Percentiles rank a stretch among this genome's conserved stretches.
phyloP scores from a whole-genome alignment of 2,797 vertebrate genomes.

The Catamblyrhynchus diadema region DNA sequence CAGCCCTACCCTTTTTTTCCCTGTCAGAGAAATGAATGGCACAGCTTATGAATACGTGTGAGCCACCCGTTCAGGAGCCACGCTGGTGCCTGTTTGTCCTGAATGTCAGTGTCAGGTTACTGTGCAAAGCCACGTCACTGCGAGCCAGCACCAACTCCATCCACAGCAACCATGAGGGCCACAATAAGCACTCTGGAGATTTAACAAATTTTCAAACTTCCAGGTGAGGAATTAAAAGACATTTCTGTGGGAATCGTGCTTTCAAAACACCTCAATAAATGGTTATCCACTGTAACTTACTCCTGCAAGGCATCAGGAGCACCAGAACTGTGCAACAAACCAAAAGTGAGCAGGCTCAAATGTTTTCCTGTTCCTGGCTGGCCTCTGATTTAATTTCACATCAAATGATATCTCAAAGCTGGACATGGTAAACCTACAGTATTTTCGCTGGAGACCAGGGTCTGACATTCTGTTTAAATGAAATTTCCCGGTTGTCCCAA shows the following conservation, averaged over 20 bases:
- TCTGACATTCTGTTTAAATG: conserved; percentile 73
- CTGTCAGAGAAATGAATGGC: conserved; percentile 63
- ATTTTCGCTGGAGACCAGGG: conserved; percentile 64
- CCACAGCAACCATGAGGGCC: conserved; percentile 62
- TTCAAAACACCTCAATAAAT: neutral
- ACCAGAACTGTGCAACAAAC: neutral
- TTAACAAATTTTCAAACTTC: neutral
- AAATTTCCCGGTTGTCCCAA: conserved; percentile 78
- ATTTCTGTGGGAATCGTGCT: neutral
- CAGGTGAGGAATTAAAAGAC: neutral
- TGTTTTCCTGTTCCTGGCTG: neutral
- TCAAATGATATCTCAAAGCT: conserved; percentile 56
- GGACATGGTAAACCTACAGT: conserved; percentile 62
- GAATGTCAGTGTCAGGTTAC: conserved; percentile 76
- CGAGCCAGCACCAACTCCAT: conserved; percentile 64
- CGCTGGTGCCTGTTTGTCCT: conserved; percentile 72
- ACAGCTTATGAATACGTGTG: conserved; percentile 52
- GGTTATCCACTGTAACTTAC: neutral
- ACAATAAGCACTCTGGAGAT: neutral
- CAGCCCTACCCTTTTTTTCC: conserved; percentile 36
- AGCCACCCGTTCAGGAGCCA: conserved; percentile 63
- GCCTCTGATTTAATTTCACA: conserved; percentile 71
- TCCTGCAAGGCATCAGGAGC: neutral
- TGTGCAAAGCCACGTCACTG: conserved; percentile 45
- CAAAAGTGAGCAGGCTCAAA: conserved; percentile 2